A percentile compares a stretch with the other conserved stretches of the same genome.
phyloP scores from a whole-genome alignment of 1,140 invertebrate species.

The Heliconius eleuchia region DNA sequence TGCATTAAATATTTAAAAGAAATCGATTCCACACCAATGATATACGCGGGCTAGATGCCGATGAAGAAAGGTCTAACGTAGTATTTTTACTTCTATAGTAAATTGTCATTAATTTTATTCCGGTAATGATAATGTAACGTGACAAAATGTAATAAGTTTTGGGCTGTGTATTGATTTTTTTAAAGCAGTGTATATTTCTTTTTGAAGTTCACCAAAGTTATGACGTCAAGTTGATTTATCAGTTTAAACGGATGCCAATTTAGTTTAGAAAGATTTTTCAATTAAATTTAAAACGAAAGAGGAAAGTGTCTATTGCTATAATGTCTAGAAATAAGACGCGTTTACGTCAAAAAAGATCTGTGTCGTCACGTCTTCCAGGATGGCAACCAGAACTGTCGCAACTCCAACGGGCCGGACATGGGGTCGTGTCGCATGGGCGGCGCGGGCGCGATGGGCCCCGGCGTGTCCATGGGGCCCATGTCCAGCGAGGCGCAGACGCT shows the following conservation, averaged over 20 bases:
- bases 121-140: neutral
- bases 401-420: conserved; percentile 70
- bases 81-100: neutral
- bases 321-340: neutral
- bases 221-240: neutral
- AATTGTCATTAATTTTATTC: neutral
- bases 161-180: neutral
- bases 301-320: neutral
- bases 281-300: neutral
- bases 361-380: conserved; percentile 47
- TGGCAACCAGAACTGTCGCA: conserved; percentile 72
- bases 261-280: neutral
- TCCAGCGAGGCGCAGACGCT: conserved; percentile 86
- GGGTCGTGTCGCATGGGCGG: conserved; percentile 70
- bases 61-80: conserved; percentile 1
- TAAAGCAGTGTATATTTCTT: neutral
- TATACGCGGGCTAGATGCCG: conserved; percentile 2
- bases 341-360: conserved; percentile 17
- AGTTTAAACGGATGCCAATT: neutral
- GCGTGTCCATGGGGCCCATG: conserved; percentile 71
- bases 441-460: conserved; percentile 68
- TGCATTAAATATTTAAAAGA: conserved; percentile 24
- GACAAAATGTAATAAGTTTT: neutral
- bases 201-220: neutral
- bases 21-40: conserved; percentile 11